phyloP scores from a whole-genome alignment of 2,113 vertebrate species.

The Uria lomvia region DNA sequence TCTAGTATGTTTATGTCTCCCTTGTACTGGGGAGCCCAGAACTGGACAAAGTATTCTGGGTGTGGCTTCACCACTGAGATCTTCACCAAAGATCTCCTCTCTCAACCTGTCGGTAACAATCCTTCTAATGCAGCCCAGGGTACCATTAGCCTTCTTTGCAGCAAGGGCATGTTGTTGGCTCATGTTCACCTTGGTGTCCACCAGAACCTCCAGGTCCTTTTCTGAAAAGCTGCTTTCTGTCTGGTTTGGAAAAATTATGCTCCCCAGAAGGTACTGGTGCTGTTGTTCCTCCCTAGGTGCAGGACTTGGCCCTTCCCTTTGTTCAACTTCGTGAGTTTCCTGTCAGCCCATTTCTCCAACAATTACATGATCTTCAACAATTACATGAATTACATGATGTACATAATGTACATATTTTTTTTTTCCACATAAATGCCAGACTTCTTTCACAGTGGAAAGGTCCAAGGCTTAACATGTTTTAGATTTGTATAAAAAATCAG shows the following conservation, averaged over 20 bases:
- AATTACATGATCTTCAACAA: neutral
- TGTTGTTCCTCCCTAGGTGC: neutral
- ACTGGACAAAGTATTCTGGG: neutral
- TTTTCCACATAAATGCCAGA: neutral
- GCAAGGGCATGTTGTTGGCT: neutral
- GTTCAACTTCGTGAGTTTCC: neutral
- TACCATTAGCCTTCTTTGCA: neutral
- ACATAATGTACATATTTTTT: neutral
- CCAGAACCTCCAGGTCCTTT: neutral
- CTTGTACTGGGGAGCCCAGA: neutral
- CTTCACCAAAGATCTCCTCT: neutral
- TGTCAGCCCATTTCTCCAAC: neutral
- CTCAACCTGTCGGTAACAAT: neutral
- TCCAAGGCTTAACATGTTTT: neutral
- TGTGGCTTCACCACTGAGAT: neutral
- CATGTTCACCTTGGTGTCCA: neutral
- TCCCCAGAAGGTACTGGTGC: neutral
- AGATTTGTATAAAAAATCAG: neutral
- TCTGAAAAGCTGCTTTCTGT: neutral
- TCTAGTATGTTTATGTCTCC: neutral
- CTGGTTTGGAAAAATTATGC: neutral
- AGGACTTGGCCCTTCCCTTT: neutral
- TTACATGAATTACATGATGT: neutral
- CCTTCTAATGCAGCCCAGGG: neutral
- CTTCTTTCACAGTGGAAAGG: neutral